Base-by-base conservation (phyloP, 1,140 invertebrate species). In the Trachymyrmex cornetzi region DNA sequence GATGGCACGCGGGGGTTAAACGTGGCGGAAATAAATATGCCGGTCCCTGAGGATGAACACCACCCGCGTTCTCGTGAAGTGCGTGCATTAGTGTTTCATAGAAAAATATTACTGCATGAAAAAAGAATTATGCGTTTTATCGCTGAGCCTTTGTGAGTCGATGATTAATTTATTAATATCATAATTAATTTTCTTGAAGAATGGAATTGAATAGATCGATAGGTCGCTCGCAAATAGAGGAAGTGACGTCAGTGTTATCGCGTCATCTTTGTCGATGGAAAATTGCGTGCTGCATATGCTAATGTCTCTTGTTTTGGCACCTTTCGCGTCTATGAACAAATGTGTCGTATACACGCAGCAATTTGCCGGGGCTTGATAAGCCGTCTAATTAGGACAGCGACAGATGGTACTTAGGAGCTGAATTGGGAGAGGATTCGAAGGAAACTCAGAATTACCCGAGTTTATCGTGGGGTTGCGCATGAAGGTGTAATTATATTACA, bases 311-410 rank as follows among this genome's bases (percentile, higher is more conserved):
- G 61, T 89, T 89, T 82, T 77, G 64, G 30, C 77, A 22, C 55
- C 19, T 85, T 77, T 22, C 63, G 48, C 61, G 34, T 77, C 44
- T 64, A n/a, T 12, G 59, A n/a, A 64, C 72, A 57, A 88, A 79
- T 67, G 71, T 24, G n/a, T 67, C 63, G 66, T 59, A 48, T 38
- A 59, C 86, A 55, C 57, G 61, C 82, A 55, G 88, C 87, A 89
- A 89, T 89, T 86, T 82, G 50, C 69, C 75, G 53, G 27, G 64
- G 38, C 77, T 61, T 50, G 88, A 89, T 90, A 90, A 90, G 77
- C 88, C 59, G 77, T 74, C 84, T 90, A 90, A 90, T 90, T 90
- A 87, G 84, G 64, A 89, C 84, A 87, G 48, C 88, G 84, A 88
- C 87, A 82, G 87, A 90, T 89, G 88, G 72, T 57, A 74, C 57